Base-by-base conservation (phyloP, 1,140 invertebrate genomes). In the Zeugodacus cucurbitae region DNA sequence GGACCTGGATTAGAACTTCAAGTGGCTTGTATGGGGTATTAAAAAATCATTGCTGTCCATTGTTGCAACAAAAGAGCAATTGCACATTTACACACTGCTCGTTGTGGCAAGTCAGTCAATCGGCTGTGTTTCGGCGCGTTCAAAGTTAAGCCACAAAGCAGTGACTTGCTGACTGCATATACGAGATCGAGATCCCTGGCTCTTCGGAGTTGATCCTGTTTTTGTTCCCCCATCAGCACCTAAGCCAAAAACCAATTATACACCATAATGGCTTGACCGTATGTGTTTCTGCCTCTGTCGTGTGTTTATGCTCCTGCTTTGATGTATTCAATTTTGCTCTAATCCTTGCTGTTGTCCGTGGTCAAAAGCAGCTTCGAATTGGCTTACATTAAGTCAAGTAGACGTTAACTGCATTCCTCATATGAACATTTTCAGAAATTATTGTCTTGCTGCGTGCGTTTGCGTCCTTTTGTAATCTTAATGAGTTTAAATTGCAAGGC, bases 331-430 rank as follows among this genome's bases (percentile, higher is more conserved):
- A 41, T 82, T 82, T 82, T 82, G 14, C 20, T 54, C 14, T 82
- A 82, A 82, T 82, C 74, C 41, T 48, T 44, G 26, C 20, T 44
- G 22, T 41, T 26, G 8, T 82, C 17, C 6, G 26, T 82, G 74
- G 74, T 82, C 74, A 44, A 29, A 4, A 82, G 41, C 41, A 48
- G 41, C 74, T 86, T 59, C 57, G 59, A 86, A 86, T 86, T 86
- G 85, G 85, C 85, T 86, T 86, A 86, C 26, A 86, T 86, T 86
- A 86, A 86, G 85, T 86, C 85, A 86, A 86, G 85, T 86, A 58
- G 59, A 54, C 14, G 32, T n/a, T 82, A 41, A 3, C 29, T 29
- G 14, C 41, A 14, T 11, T n/a, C n/a, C 26, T 29, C 41, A 48
- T 82, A 48, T 20, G 34, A 7, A 14, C 14, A 34, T 41, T 57